Evolutionary conservation across 2,113 vertebrate genomes (phyloP).

Genomic region (Chauna torquata): DNA sequence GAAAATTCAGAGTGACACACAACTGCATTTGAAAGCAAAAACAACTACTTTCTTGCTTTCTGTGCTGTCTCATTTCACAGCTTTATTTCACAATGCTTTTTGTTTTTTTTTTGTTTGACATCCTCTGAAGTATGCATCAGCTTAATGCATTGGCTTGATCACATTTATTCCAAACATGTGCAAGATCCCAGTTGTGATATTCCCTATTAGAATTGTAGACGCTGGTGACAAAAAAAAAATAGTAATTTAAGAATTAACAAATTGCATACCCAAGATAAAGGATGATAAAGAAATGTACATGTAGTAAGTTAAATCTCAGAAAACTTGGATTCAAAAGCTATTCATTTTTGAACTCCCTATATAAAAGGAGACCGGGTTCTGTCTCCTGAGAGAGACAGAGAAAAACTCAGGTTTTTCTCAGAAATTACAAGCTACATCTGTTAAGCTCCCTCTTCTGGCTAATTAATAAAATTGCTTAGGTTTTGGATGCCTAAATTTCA

Average conservation of each 20-base stretch:
- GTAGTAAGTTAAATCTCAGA: not conserved
- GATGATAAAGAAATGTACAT: not conserved
- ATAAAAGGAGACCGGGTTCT: not conserved
- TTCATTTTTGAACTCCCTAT: not conserved
- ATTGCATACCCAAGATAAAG: not conserved
- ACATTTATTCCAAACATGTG: not conserved
- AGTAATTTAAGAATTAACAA: not conserved
- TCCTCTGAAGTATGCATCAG: not conserved
- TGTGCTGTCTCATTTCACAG: not conserved
- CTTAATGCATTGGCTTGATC: not conserved
- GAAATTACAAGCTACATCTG: not conserved
- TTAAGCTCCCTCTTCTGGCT: slow-evolving; percentile 57
- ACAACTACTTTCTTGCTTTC: not conserved
- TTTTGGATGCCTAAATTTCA: not conserved
- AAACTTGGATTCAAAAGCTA: not conserved
- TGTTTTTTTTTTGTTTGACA: not conserved
- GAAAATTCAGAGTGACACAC: not conserved
- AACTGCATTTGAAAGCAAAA: not conserved
- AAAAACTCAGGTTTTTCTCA: not conserved
- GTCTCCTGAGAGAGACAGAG: too few species aligned
- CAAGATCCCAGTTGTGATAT: not conserved
- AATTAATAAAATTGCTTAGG: not conserved
- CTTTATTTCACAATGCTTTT: not conserved
- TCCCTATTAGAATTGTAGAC: not conserved
- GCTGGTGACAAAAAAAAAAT: not conserved